Evolutionary conservation across 2,888 invertebrate genomes (phyloP), one percentile per base, ranked within the genome.

Genomic region (Agriopis marginaria): DNA sequence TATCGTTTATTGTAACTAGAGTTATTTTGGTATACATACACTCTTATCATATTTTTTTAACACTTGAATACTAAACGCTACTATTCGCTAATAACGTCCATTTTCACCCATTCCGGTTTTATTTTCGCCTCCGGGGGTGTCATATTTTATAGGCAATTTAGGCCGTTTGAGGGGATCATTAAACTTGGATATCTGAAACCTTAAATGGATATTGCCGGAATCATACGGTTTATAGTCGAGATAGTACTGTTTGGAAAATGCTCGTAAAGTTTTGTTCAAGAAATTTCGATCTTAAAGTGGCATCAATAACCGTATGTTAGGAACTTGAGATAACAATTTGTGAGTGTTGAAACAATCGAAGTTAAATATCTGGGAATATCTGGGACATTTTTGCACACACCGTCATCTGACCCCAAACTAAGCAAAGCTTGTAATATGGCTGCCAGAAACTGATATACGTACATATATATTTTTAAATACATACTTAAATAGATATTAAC

Each of bases 61-160:
- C 7, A 49, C 14, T 49, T 51, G 23, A 51, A 23, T 11, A 50
- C 51, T 58, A 40, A 40, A 0, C 6, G 8, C 58, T 39, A 14
- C 63, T 64, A 64, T 60, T 62, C 40, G 39, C 51, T 32, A 66
- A 47, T 53, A 32, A 14, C 55, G 47, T 63, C 55, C 50, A 8
- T 9, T 55, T 60, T 50, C 63, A 53, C 68, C 63, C 70, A 51
- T 59, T 64, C 59, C 49, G 23, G 59, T 66, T 70, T 66, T 60
- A 67, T 63, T 65, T 62, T 63, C 53, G 61, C 54, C 59, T 23
- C 51, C 64, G 69, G 71, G 71, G 72, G 80, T 74, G 70, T 81
- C 78, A 79, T 79, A 80, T 80, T 81, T 81, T 79, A 81, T 78
- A 72, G 76, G 78, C 78, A 75, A 77, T 81, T 79, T 71, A 69